Conservation (phyloP, 2,888 invertebrate species). For the Zootermopsis nevadensis region DNA sequence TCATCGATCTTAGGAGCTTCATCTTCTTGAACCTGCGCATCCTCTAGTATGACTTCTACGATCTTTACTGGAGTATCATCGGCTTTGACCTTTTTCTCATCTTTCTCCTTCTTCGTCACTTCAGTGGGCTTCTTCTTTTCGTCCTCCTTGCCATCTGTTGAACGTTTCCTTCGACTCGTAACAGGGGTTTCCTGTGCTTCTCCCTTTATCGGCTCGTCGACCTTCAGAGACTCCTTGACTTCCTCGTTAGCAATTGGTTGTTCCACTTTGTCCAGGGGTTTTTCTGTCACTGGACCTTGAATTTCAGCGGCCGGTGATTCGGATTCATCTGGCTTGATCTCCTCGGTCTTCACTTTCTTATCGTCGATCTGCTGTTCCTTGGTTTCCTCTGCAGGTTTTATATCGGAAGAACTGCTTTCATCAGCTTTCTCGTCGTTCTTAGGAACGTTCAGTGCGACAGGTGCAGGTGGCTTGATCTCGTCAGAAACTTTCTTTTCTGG, state of each 20-base stretch:
- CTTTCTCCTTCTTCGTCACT: constrained; percentile 59
- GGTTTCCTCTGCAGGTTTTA: constrained; percentile 16
- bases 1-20: constrained; percentile 13
- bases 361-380: constrained; percentile 35
- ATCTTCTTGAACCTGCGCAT: constrained; percentile 6
- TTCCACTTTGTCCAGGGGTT: constrained; percentile 38
- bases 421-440: constrained; percentile 6
- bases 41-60: constrained; percentile 18
- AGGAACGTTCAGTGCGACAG: neutral
- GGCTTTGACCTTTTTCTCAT: constrained; percentile 47
- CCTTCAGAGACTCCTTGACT: constrained; percentile 57
- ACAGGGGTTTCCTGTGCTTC: constrained; percentile 55
- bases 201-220: constrained; percentile 52
- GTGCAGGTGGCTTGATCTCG: neutral
- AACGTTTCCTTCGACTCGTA: constrained; percentile 55
- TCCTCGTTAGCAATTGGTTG: constrained; percentile 55
- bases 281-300: constrained; percentile 6
- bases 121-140: constrained; percentile 61
- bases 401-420: constrained; percentile 52
- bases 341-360: constrained; percentile 29
- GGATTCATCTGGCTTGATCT: constrained; percentile 33
- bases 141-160: constrained; percentile 47
- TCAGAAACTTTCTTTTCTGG: neutral
- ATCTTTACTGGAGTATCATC: constrained; percentile 19
- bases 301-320: neutral